Evolutionary conservation across 1,140 invertebrate species (phyloP), one percentile per base, ranked within the genome.

Genomic region (Drosophila ercepeae): DNA sequence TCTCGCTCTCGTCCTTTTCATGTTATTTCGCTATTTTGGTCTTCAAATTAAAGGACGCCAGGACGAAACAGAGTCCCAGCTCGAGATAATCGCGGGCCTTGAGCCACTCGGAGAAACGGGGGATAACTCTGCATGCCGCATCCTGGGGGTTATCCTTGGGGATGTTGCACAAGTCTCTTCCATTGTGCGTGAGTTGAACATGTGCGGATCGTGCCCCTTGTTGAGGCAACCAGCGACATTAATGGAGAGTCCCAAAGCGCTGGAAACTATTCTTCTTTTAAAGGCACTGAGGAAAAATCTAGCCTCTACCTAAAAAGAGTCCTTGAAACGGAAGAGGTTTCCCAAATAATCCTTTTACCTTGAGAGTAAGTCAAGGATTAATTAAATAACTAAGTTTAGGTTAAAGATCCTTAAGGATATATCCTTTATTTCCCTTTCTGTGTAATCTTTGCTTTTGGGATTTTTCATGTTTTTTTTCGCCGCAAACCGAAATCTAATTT

Each of bases 401-500:
- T n/a, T n/a, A n/a, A n/a, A n/a, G n/a, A n/a, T n/a, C n/a, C n/a
- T n/a, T n/a, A n/a, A n/a, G n/a, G n/a, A n/a, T n/a, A n/a, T n/a
- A n/a, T n/a, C n/a, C n/a, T n/a, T n/a, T n/a, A 5, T 39, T 39
- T 39, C 7, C 16, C 36, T 1, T 7, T 18, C 8, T 9, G 39
- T 42, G 39, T 19, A 4, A n/a, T 0, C 5, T 2, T 2, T 14
- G 39, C 14, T 16, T 16, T 16, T 2, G 14, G 39, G 13, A 5
- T 41, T 2, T 14, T 16, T 11, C 34, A 32, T 58, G 54, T 75
- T 55, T 67, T 67, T 55, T 42, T 39, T 13, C 13, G 63, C 70
- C 81, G 13, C 11, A 68, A 86, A 86, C 81, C 82, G 21, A 86
- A 86, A 88, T 86, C 82, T 74, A 86, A 86, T 86, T 86, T 71